These are phyloP conservation scores for Erpornis zantholeuca DNA, from an alignment of 2,113 vertebrate species.

Conservation along the genomic window DNA sequence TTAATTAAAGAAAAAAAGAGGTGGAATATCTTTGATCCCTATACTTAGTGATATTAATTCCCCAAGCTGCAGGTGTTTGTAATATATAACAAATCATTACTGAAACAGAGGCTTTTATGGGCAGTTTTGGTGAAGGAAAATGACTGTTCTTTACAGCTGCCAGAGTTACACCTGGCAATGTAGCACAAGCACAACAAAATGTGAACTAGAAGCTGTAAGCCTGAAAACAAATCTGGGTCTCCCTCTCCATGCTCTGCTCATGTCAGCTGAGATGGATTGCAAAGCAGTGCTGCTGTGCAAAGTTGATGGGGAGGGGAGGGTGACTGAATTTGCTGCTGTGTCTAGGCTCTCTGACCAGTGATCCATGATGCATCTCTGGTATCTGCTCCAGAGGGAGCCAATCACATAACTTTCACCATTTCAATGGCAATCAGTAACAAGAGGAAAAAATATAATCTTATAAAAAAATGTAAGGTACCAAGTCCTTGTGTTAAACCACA, in stretches of 20 bases:
- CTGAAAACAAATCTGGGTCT: neutral
- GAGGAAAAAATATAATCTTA: constrained; percentile 27
- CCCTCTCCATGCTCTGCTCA: neutral
- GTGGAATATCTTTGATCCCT: constrained; percentile 65
- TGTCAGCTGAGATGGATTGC: neutral
- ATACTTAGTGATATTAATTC: constrained; percentile 66
- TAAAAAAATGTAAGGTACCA: neutral
- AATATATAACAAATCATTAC: constrained; percentile 46
- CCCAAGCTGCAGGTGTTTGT: constrained; percentile 53
- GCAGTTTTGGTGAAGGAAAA: constrained; percentile 21
- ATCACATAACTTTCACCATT: constrained; percentile 43
- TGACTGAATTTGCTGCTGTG: constrained; percentile 7
- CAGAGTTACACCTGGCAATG: constrained; percentile 42
- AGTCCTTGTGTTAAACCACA: neutral
- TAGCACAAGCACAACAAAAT: constrained; percentile 28
- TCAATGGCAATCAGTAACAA: constrained; percentile 49
- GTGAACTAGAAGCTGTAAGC: neutral
- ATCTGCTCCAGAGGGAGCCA: constrained; percentile 53
- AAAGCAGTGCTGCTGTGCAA: neutral
- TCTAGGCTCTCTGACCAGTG: constrained; percentile 10
- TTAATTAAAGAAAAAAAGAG: constrained; percentile 59
- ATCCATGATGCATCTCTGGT: constrained; percentile 36
- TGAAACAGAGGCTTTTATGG: constrained; percentile 49
- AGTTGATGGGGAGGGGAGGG: neutral
- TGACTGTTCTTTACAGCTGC: constrained; percentile 40